Percentiles rank a stretch among this genome's conserved stretches.
Conservation (phyloP, 2,797 vertebrate species). For the Buphagus erythrorhynchus region DNA sequence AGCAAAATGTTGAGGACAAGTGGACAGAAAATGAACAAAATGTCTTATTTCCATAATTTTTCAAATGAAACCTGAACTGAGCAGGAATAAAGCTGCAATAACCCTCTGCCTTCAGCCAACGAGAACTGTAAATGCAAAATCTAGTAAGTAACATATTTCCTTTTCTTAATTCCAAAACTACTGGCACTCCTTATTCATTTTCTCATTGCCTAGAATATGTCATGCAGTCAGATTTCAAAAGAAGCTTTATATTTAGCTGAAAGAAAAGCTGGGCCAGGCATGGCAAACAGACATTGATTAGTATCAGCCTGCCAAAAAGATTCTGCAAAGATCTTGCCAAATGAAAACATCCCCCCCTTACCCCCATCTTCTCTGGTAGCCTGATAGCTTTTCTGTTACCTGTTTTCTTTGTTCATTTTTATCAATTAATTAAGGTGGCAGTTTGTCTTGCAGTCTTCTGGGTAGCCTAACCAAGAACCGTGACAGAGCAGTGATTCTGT, state of each 20-base stretch:
- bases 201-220: not conserved
- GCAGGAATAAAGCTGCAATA: not conserved
- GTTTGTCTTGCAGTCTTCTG: not conserved
- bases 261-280: not conserved
- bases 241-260: not conserved
- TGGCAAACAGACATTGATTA: not conserved
- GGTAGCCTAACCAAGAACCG: not conserved
- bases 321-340: not conserved
- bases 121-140: not conserved
- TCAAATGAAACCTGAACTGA: not conserved
- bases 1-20: not conserved
- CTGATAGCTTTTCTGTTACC: not conserved
- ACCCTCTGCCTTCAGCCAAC: not conserved
- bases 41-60: not conserved
- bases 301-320: not conserved
- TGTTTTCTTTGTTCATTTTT: not conserved
- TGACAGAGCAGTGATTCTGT: not conserved
- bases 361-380: not conserved
- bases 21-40: not conserved
- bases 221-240: not conserved
- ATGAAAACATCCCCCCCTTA: not conserved
- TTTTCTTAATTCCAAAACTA: not conserved
- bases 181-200: not conserved
- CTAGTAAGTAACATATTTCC: not conserved
- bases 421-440: not conserved